Evolutionary conservation across 1,140 invertebrate species (phyloP), one percentile per base, ranked within the genome.

Genomic region (Metaphire vulgaris): DNA sequence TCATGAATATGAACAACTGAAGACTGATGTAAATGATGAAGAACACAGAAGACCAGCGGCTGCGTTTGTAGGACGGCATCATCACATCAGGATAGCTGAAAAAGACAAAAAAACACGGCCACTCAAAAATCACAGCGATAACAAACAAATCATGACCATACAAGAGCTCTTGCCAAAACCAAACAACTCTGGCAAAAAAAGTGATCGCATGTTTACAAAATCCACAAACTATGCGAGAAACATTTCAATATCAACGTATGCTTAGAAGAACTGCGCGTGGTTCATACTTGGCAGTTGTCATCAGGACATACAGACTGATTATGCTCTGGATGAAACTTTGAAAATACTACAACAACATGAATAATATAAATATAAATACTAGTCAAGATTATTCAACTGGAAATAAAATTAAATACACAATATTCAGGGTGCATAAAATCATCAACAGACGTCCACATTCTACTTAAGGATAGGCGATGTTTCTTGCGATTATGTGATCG

Each of bases 251-350:
- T 64, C 29, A 56, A 21, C 78, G 33, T 33, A 21, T n/a, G 70
- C 29, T 68, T 33, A 0, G 32, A 56, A 70, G 66, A 56, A 41
- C 28, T 73, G 21, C 32, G 69, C 74, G 15, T 66, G 65, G 71
- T 74, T 89, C 91, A 90, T 88, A 95, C 93, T 96, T 96, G 76
- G 94, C 93, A 28, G 94, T 95, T 0, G 94, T 96, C 0, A 96
- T 87, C 28, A 96, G 88, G 66, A 96, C 92, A 86, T 95, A 96
- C 82, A 96, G 90, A 82, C 91, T 95, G 78, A 96, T 91, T 86
- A 95, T 95, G 78, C 92, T 93, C 82, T 92, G 90, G 80, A 90
- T 89, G 34, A 95, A 87, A 0, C 92, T 92, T 69, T 86, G 86
- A 83, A 95, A 95, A 85, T 94, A 92, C 79, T 86, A 83, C 32